Conservation (phyloP, 2,113 vertebrate genomes). For the Melospiza georgiana region DNA sequence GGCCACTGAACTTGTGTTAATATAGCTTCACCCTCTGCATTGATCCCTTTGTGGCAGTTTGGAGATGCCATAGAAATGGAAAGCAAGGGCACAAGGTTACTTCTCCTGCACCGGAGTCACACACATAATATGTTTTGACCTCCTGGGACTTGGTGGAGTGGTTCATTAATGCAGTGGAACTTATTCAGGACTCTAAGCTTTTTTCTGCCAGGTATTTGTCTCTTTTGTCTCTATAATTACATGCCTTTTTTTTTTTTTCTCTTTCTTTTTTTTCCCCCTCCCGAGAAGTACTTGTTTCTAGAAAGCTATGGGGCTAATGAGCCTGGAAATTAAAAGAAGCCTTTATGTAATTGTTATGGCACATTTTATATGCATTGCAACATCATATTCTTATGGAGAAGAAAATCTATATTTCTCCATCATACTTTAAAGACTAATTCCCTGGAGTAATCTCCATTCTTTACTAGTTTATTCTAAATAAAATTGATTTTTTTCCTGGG, state of each 20-base stretch:
- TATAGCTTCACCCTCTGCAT: not conserved
- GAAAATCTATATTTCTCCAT: slow-evolving; percentile 69
- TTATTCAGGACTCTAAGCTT: not conserved
- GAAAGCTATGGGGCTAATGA: not conserved
- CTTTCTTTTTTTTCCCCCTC: not conserved
- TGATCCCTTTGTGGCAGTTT: not conserved
- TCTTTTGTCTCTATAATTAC: not conserved
- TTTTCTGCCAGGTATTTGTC: slow-evolving; percentile 22
- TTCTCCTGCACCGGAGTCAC: not conserved
- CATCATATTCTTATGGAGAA: slow-evolving; percentile 19
- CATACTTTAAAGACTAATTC: slow-evolving; percentile 61
- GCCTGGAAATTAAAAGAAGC: not conserved
- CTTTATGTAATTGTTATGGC: slow-evolving; percentile 48
- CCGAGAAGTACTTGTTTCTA: not conserved
- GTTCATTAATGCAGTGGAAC: slow-evolving; percentile 33
- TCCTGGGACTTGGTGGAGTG: not conserved
- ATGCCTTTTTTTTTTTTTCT: not conserved
- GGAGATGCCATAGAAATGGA: slow-evolving; percentile 36
- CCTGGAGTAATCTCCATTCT: slow-evolving; percentile 63
- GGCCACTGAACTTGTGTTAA: not conserved
- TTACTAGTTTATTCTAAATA: slow-evolving; percentile 67
- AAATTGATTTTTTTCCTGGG: slow-evolving; percentile 67
- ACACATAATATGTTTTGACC: not conserved
- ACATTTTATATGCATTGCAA: slow-evolving; percentile 25
- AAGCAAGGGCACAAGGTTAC: slow-evolving; percentile 51